phyloP scores from a whole-genome alignment of 2,888 invertebrate species.

The Orthosia gracilis region DNA sequence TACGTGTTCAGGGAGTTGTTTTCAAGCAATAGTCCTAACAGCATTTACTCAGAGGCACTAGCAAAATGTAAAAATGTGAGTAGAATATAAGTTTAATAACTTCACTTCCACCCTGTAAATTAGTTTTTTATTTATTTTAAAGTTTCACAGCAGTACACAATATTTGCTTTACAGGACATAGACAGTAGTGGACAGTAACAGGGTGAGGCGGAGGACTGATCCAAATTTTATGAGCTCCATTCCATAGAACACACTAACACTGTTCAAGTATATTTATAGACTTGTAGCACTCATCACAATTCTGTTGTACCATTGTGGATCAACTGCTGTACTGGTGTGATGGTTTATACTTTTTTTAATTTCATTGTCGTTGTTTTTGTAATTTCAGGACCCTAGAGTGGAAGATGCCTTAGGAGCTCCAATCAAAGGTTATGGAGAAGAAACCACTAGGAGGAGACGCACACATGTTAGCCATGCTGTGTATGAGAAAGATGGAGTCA shows the following conservation, averaged over 20 bases:
- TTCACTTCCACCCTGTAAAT: not conserved
- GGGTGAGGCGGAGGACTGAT: not conserved
- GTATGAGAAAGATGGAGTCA: conserved; percentile 94
- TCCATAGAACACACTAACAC: not conserved
- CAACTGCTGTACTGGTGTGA: not conserved
- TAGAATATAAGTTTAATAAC: conserved; percentile 23
- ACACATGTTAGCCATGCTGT: conserved; percentile 95
- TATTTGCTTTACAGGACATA: not conserved
- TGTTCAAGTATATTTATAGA: not conserved
- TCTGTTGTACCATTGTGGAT: not conserved
- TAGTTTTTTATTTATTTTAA: not conserved
- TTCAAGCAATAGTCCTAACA: conserved; percentile 96
- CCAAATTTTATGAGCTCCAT: not conserved
- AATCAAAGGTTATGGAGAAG: conserved; percentile 97
- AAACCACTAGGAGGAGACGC: conserved; percentile 95
- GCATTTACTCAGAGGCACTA: conserved; percentile 95
- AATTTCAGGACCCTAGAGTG: conserved; percentile 92
- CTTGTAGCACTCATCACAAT: not conserved
- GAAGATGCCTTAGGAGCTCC: conserved; percentile 97
- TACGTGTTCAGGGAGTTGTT: conserved; percentile 96
- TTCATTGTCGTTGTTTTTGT: too few species aligned
- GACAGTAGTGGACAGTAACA: not conserved
- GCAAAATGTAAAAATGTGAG: conserved; percentile 93
- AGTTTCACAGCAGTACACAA: not conserved
- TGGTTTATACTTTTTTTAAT: conserved; percentile 23